Evolutionary conservation across 2,797 vertebrate species (phyloP), one percentile per base, ranked within the genome.

Genomic region (Lerista edwardsae): DNA sequence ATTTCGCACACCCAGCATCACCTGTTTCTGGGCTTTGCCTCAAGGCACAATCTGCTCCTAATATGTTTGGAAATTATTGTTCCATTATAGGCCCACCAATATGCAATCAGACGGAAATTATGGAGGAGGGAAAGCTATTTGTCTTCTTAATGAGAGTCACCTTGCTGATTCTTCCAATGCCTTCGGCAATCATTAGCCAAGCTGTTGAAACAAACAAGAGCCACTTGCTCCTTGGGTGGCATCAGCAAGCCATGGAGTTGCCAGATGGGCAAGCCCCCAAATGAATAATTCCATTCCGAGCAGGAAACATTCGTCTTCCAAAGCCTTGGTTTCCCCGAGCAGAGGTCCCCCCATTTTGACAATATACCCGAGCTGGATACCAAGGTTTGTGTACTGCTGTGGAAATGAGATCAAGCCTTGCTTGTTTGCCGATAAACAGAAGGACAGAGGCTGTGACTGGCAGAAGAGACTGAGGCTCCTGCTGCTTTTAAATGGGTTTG

Each of bases 161-260:
- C 67, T 87, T 87, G 86, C 82, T 87, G 86, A 78, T 90, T 94
- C 92, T 86, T 86, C 82, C 75, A 84, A 80, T 51, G 75, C 89
- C 83, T 84, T 84, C 64, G 85, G 68, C 82, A 90, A 77, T 85
- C 85, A 67, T 79, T 64, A 86, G 34, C 41, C 34, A 1, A 86
- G 14, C 51, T 81, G 82, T 59, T 29, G 88, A 92, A 91, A 90
- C 75, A 84, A 90, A 88, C 73, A 87, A 90, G 73, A 72, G 81
- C 82, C 75, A 87, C 83, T 25, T 86, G 36, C 79, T 93, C 86
- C 90, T 88, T 76, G 84, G 87, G 82, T 87, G 44, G 78, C 75
- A 92, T 83, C 14, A 82, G 29, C 1, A 19, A 17, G 77, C 73
- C 75, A 73, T 27, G 25, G 73, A 57, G 67, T 67, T 47, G 88